phyloP scores from a whole-genome alignment of 2,113 vertebrate genomes.

The Gopherus flavomarginatus region DNA sequence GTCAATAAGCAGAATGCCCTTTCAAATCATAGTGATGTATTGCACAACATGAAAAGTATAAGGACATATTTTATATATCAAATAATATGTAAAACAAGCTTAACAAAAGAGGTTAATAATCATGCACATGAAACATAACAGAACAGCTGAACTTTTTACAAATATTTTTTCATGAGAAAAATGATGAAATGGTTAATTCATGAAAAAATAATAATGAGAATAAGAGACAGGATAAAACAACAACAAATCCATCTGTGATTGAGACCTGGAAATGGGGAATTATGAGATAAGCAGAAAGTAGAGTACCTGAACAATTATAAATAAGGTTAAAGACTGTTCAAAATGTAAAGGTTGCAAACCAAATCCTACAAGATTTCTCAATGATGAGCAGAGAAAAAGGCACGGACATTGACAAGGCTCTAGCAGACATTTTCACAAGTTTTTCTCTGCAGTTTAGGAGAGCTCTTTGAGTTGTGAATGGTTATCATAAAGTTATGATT shows the following conservation, averaged over 20 bases:
- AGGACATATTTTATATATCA: too few species aligned
- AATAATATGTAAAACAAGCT: too few species aligned
- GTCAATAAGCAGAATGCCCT: too few species aligned
- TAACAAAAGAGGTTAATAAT: neutral
- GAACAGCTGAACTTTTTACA: neutral
- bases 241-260: neutral
- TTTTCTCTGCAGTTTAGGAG: neutral
- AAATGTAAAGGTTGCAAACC: neutral
- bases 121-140: neutral
- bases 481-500: neutral
- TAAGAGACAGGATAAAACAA: neutral
- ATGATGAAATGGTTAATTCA: neutral
- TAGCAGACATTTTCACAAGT: fast-evolving
- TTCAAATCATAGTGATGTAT: too few species aligned
- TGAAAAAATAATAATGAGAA: neutral
- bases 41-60: too few species aligned
- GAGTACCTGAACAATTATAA: neutral
- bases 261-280: neutral
- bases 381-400: neutral
- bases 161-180: neutral
- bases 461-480: fast-evolving
- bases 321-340: neutral
- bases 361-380: neutral
- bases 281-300: neutral
- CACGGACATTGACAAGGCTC: neutral